Conservation (phyloP, 2,888 invertebrate genomes). For the Helicoverpa assulta region DNA sequence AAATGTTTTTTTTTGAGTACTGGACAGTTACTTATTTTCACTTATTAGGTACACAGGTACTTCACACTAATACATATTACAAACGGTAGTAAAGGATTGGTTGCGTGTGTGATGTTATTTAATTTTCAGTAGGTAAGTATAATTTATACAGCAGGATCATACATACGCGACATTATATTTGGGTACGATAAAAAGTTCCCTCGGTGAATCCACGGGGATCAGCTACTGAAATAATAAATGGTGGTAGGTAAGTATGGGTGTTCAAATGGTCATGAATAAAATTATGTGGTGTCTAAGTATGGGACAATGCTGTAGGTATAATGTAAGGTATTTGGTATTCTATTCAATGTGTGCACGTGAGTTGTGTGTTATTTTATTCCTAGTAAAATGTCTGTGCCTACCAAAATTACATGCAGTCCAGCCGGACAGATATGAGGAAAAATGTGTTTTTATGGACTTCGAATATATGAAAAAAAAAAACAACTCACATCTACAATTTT, state of each 20-base stretch:
- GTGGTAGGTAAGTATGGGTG: background rate
- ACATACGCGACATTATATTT: too few relatives aligned
- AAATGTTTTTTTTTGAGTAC: too few relatives aligned
- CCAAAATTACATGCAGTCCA: background rate
- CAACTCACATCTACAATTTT: background rate
- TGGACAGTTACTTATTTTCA: too few relatives aligned
- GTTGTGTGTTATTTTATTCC: conserved; percentile 17
- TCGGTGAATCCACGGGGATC: too few relatives aligned
- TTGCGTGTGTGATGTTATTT: too few relatives aligned
- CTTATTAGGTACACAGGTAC: too few relatives aligned
- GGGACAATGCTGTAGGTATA: conserved; percentile 50
- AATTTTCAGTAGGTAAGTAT: too few relatives aligned
- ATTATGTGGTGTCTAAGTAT: conserved; percentile 27
- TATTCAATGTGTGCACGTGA: conserved; percentile 26
- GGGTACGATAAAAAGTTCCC: too few relatives aligned
- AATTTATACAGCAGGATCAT: too few relatives aligned
- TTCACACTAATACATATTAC: too few relatives aligned
- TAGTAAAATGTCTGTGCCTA: conserved; percentile 26
- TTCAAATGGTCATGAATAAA: conserved; percentile 24
- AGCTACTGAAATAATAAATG: background rate
- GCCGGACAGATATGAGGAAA: background rate
- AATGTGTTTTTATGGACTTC: background rate
- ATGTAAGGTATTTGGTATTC: conserved; percentile 40
- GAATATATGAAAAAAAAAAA: background rate
- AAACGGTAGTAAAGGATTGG: too few relatives aligned